Evolutionary conservation across 2,888 invertebrate genomes (phyloP), one percentile per base, ranked within the genome.

Genomic region (Megaustenia siamemsis): DNA sequence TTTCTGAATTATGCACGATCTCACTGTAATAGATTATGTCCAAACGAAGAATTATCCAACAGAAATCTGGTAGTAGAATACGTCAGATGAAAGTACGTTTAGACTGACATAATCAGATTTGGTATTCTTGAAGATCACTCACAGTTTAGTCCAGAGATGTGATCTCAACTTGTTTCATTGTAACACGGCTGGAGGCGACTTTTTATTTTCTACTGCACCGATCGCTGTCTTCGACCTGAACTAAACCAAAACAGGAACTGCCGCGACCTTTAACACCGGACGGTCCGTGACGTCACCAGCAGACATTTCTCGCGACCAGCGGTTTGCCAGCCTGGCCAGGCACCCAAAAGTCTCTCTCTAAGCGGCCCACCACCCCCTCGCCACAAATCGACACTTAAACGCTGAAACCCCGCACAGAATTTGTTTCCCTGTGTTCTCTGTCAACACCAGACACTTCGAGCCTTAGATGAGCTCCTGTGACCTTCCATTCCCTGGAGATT

Each of bases 311-410:
- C 71, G 15, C 6, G 43, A 49, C 49, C 73, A n/a, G 15, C 3
- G 12, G 28, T 73, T 73, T 73, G 73, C 49, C 28, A 32, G 35
- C 45, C 35, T 73, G 73, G 32, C 73, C 28, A 38, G 35, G 49
- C 49, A 8, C 49, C 49, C 5, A 18, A 32, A 73, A 73, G 32
- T 32, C 79, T 45, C 32, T 10, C 45, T 24, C 28, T 35, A 32
- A n/a, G n/a, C n/a, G n/a, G n/a, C n/a, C n/a, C n/a, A n/a, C n/a
- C n/a, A n/a, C n/a, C n/a, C n/a, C n/a, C 68, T 60, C 21, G 1
- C 60, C 18, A 60, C 77, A 77, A 79, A 79, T 79, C 79, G 79
- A 68, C 53, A 40, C 66, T 79, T n/a, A 63, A 66, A 45, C 79
- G 28, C 32, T 3, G 18, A 56, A 60, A 32, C 45, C 35, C 28